Conservation (phyloP, 2,888 invertebrate species). For the Unio delphinus region DNA sequence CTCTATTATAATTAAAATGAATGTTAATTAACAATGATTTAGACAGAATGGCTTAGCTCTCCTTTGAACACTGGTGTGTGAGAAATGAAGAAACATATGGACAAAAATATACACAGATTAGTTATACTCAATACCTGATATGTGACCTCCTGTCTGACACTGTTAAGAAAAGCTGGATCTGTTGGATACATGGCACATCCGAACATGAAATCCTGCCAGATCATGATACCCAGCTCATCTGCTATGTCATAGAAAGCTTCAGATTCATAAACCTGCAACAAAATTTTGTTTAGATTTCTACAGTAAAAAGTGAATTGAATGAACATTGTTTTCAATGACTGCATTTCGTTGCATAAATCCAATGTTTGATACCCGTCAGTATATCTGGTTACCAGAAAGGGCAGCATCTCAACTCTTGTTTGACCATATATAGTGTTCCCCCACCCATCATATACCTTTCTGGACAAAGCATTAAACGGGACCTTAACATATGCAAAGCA, state of each 20-base stretch:
- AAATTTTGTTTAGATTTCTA: not conserved
- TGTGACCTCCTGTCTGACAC: slow-evolving; percentile 82
- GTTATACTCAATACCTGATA: slow-evolving; percentile 79
- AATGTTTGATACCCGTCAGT: too few species aligned
- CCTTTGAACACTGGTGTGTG: not conserved
- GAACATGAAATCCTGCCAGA: slow-evolving; percentile 99
- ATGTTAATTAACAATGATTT: not conserved
- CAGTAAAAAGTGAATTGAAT: not conserved
- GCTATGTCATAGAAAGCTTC: slow-evolving; percentile 89
- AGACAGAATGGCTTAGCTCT: not conserved
- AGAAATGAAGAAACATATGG: not conserved
- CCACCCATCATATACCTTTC: too few species aligned
- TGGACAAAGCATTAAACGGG: too few species aligned
- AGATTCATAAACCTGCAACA: slow-evolving; percentile 82
- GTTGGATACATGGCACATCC: slow-evolving; percentile 96
- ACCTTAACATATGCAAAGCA: too few species aligned
- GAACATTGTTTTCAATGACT: too few species aligned
- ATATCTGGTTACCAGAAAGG: too few species aligned
- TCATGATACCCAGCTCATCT: slow-evolving; percentile 89
- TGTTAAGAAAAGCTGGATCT: slow-evolving; percentile 80
- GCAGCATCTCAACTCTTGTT: too few species aligned
- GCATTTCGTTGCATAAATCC: too few species aligned
- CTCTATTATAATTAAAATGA: not conserved
- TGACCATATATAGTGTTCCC: too few species aligned
- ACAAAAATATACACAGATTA: too few species aligned